phyloP scores from a whole-genome alignment of 2,113 vertebrate species.

The Rhegmatorhina hoffmannsi region DNA sequence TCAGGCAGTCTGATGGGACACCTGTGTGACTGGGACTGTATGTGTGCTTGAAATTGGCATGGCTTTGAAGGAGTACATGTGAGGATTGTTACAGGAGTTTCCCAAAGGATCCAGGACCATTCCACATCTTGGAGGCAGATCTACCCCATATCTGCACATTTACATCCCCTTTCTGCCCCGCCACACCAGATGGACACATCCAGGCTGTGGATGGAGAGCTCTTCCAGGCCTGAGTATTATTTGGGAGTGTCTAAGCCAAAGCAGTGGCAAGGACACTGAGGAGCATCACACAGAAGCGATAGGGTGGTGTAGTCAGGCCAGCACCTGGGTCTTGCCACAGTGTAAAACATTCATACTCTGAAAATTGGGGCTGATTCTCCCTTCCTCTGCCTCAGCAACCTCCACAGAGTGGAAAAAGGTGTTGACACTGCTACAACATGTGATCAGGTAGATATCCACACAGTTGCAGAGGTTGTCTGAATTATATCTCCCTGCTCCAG shows the following conservation, averaged over 20 bases:
- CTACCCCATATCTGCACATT: rapidly evolving
- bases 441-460: not conserved
- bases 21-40: not conserved
- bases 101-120: not conserved
- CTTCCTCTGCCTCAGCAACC: not conserved
- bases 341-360: not conserved
- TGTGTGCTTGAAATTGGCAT: not conserved
- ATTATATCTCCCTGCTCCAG: not conserved
- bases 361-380: not conserved
- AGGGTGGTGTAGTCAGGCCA: not conserved
- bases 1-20: not conserved
- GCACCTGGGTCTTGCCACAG: not conserved
- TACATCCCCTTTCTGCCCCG: not conserved
- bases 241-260: not conserved
- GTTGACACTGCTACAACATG: not conserved
- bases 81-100: not conserved
- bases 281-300: not conserved
- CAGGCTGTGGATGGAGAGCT: rapidly evolving
- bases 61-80: not conserved
- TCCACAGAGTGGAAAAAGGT: not conserved
- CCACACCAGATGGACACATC: rapidly evolving
- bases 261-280: not conserved
- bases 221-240: not conserved
- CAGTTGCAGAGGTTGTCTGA: not conserved
- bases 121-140: not conserved